Percentiles rank a stretch among this genome's conserved stretches.
phyloP scores from a whole-genome alignment of 2,888 invertebrate genomes.

The Scaeva pyrastri region DNA sequence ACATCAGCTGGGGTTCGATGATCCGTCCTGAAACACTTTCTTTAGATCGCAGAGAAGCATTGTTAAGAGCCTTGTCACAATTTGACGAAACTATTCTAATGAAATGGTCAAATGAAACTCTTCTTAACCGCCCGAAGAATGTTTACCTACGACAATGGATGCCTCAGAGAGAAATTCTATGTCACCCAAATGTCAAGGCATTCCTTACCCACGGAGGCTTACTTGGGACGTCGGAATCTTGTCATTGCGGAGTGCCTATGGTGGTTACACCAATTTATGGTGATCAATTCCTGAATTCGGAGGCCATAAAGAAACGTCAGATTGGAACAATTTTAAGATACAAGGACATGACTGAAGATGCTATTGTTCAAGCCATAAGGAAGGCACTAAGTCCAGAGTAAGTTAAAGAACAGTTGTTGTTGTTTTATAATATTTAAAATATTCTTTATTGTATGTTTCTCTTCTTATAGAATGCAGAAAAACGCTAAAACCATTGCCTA shows the following conservation, averaged over 20 bases:
- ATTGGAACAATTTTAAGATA: conserved; percentile 85
- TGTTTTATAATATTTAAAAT: no score
- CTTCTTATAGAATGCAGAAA: conserved; percentile 77
- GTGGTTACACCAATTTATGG: conserved; percentile 88
- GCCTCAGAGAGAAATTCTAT: conserved; percentile 88
- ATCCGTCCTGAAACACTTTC: conserved; percentile 86
- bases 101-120: conserved; percentile 87
- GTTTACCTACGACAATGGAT: conserved; percentile 87
- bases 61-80: conserved; percentile 85
- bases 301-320: conserved; percentile 84
- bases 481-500: conserved; percentile 83
- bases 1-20: conserved; percentile 89
- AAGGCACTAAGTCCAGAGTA: conserved; percentile 80
- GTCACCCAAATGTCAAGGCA: conserved; percentile 88
- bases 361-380: conserved; percentile 84
- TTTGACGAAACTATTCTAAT: conserved; percentile 86
- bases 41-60: conserved; percentile 84
- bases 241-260: conserved; percentile 87
- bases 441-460: not conserved
- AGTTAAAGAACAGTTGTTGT: not conserved
- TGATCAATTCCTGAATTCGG: conserved; percentile 87
- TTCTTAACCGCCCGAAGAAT: conserved; percentile 86
- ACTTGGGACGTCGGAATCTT: conserved; percentile 87
- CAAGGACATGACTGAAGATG: conserved; percentile 84
- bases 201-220: conserved; percentile 90